phyloP scores from a whole-genome alignment of 2,888 invertebrate species.

The Nomada fabriciana region DNA sequence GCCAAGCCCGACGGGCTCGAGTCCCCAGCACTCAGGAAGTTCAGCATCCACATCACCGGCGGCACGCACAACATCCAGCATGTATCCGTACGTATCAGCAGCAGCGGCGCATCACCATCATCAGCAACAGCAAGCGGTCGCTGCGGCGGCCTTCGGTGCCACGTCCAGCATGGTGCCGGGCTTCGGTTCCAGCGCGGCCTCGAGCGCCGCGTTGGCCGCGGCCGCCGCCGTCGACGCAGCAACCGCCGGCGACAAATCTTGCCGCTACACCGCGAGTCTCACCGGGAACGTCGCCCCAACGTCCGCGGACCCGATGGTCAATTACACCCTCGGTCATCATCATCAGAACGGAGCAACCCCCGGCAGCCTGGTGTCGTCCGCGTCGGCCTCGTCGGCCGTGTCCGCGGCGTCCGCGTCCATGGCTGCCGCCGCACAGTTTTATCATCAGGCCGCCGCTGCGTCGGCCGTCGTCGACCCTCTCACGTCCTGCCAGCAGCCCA shows the following conservation, averaged over 20 bases:
- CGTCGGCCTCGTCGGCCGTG: slow-evolving; percentile 88
- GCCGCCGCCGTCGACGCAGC: slow-evolving; percentile 89
- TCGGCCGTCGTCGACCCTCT: slow-evolving; percentile 93
- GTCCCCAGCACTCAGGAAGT: slow-evolving; percentile 89
- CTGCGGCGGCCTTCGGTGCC: slow-evolving; percentile 88
- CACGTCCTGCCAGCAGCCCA: slow-evolving; percentile 91
- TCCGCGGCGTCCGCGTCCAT: slow-evolving; percentile 89
- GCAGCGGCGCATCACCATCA: slow-evolving; percentile 89
- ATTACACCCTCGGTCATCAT: slow-evolving; percentile 91
- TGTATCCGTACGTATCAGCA: slow-evolving; percentile 96
- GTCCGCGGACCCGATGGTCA: slow-evolving; percentile 91
- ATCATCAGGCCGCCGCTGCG: slow-evolving; percentile 93
- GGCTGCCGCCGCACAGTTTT: slow-evolving; percentile 93
- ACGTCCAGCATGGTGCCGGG: slow-evolving; percentile 88
- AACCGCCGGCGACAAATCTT: slow-evolving; percentile 91
- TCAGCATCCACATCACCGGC: slow-evolving; percentile 88
- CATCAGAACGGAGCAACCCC: slow-evolving; percentile 88
- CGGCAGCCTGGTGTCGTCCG: slow-evolving; percentile 82
- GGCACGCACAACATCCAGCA: slow-evolving; percentile 88
- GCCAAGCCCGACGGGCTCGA: slow-evolving; percentile 89
- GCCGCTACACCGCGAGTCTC: slow-evolving; percentile 90
- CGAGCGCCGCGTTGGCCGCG: slow-evolving; percentile 86
- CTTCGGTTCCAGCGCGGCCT: slow-evolving; percentile 86
- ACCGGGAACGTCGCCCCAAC: slow-evolving; percentile 87
- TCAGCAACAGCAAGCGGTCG: slow-evolving; percentile 89